These are phyloP conservation scores for Macaca fascicularis DNA, from an alignment of 2,113 vertebrate genomes.

Conservation along the genomic window T2T-MFA8v1.1 NC_088391.1:65896001-65896500, in stretches of 20 bases:
- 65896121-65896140: no score
- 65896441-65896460: not conserved
- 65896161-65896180: no score
- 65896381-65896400: not conserved
- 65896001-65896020: no score
- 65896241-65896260: not conserved
- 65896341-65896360: not conserved
- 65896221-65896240: no score
- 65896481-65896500: not conserved
- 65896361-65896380: not conserved
- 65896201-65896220: no score
- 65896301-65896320: not conserved
- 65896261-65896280: not conserved
- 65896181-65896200: no score
- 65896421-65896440: not conserved
- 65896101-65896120: no score
- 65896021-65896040: no score
- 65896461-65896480: not conserved
- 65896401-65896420: not conserved
- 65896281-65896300: not conserved
- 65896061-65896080: no score
- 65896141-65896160: no score
- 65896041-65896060: no score
- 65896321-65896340: not conserved
- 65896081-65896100: no score